Conservation (phyloP, 2,888 invertebrate species). For the Drosophila setosimentum region DNA sequence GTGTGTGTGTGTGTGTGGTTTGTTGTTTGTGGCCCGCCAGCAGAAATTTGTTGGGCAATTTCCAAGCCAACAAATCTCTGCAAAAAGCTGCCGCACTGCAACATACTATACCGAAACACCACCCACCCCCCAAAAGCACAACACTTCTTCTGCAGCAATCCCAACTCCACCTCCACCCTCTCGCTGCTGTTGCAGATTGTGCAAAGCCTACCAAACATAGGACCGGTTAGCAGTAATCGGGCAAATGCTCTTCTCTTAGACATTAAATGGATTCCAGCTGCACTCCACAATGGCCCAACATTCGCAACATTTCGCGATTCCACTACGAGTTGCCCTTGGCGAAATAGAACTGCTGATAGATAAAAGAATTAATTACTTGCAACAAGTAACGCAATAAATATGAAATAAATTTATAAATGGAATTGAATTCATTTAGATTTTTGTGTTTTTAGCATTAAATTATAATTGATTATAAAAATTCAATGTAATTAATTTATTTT, state of each 20-base stretch:
- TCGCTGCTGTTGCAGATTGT: neutral
- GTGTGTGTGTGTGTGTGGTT: constrained; percentile 24
- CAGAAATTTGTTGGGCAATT: constrained; percentile 81
- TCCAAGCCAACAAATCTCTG: constrained; percentile 82
- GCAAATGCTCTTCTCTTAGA: constrained; percentile 17
- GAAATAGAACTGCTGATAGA: neutral
- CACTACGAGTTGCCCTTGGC: neutral
- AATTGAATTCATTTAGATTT: neutral
- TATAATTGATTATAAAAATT: neutral
- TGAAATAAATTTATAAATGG: neutral
- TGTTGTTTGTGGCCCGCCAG: constrained; percentile 76
- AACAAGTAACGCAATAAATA: neutral
- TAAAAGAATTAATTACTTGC: neutral
- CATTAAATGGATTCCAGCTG: neutral
- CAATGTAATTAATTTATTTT: neutral
- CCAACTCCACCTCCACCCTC: too few species aligned
- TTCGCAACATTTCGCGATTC: neutral
- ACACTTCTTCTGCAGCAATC: too few species aligned
- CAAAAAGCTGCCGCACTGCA: constrained; percentile 71
- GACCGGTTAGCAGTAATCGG: constrained; percentile 18
- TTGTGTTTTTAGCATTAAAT: neutral
- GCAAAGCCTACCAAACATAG: constrained; percentile 12
- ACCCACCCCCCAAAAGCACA: neutral
- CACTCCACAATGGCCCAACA: neutral
- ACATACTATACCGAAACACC: constrained; percentile 9